phyloP scores from a whole-genome alignment of 1,140 invertebrate genomes.

The Proctacanthus coquilletti region DNA sequence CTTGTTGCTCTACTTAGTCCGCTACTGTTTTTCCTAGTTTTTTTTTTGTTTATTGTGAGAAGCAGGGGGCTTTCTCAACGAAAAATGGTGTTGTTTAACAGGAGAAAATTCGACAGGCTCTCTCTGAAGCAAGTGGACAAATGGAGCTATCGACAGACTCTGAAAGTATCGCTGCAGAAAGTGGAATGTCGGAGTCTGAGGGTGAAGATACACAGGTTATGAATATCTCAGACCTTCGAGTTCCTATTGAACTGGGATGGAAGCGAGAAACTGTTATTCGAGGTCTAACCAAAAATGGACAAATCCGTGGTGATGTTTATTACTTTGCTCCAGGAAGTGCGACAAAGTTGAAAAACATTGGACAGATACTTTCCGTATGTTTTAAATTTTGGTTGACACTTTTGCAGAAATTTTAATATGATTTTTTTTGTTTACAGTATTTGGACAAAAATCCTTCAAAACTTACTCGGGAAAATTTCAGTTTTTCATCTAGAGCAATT shows the following conservation, averaged over 20 bases:
- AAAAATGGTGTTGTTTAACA: too few species aligned
- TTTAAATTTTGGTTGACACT: not conserved
- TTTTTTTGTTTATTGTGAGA: too few species aligned
- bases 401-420: not conserved
- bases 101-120: slow-evolving; percentile 35
- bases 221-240: slow-evolving; percentile 46
- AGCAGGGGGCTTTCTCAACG: too few species aligned
- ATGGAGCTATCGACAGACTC: slow-evolving; percentile 37
- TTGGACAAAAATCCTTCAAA: slow-evolving; percentile 63
- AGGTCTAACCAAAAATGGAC: slow-evolving; percentile 61
- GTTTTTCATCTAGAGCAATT: slow-evolving; percentile 72
- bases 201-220: slow-evolving; percentile 32
- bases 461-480: slow-evolving; percentile 74
- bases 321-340: slow-evolving; percentile 68
- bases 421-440: slow-evolving; percentile 39
- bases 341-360: slow-evolving; percentile 31
- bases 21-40: too few species aligned
- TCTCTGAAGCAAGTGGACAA: slow-evolving; percentile 31
- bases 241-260: slow-evolving; percentile 74
- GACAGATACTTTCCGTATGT: slow-evolving; percentile 37
- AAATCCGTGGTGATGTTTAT: slow-evolving; percentile 71
- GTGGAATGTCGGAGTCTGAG: slow-evolving; percentile 28
- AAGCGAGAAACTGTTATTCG: slow-evolving; percentile 76
- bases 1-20: too few species aligned
- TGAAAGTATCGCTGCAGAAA: slow-evolving; percentile 36